A percentile compares a stretch with the other conserved stretches of the same genome.
Evolutionary conservation across 2,888 invertebrate species (phyloP).

Genomic region (Rotaria socialis): DNA sequence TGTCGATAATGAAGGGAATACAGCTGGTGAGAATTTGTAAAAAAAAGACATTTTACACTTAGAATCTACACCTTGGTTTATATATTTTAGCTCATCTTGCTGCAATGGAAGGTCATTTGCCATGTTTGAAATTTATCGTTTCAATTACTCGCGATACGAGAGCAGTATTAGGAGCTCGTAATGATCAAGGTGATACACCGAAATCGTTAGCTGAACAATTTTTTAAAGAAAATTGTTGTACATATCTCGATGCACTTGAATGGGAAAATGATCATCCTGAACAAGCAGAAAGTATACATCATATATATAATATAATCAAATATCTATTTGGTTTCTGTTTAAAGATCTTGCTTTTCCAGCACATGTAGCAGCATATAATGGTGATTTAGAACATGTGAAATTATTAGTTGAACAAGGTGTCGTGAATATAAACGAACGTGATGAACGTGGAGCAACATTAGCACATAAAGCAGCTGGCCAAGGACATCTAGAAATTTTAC

Average conservation of each 20-base stretch:
- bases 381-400: slow-evolving; percentile 57
- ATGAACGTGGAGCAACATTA: slow-evolving; percentile 59
- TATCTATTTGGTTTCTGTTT: slow-evolving; percentile 20
- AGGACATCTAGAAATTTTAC: slow-evolving; percentile 57
- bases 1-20: slow-evolving; percentile 58
- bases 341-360: slow-evolving; percentile 60
- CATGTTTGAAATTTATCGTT: slow-evolving; percentile 58
- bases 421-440: slow-evolving; percentile 59
- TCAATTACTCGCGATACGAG: slow-evolving; percentile 50
- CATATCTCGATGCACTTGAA: slow-evolving; percentile 58
- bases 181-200: slow-evolving; percentile 60
- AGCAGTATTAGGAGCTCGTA: slow-evolving; percentile 56
- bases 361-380: slow-evolving; percentile 59
- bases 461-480: slow-evolving; percentile 61
- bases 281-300: slow-evolving; percentile 55
- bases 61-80: neutral
- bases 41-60: no score
- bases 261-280: slow-evolving; percentile 59
- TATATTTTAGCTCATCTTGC: slow-evolving; percentile 55
- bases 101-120: slow-evolving; percentile 58
- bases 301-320: neutral
- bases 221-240: slow-evolving; percentile 57
- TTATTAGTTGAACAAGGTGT: slow-evolving; percentile 60
- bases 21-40: slow-evolving; percentile 53
- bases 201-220: slow-evolving; percentile 59